Evolutionary conservation across 1,140 invertebrate species (phyloP).

Genomic region (Subanguina moxae): DNA sequence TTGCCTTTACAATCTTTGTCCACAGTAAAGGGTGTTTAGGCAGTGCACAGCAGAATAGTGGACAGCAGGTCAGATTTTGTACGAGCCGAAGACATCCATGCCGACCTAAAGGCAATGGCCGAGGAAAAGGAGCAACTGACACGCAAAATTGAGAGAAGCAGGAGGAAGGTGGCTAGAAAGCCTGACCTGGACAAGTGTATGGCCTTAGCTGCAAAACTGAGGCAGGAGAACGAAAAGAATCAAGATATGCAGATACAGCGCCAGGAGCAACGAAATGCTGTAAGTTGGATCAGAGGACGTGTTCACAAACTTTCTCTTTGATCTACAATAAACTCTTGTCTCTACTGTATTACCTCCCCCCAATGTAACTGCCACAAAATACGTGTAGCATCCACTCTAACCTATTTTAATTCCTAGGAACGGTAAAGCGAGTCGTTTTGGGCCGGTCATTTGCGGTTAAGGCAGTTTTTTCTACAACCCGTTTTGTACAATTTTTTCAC

Average conservation of each 20-base stretch:
- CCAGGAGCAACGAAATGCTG: conserved; percentile 44
- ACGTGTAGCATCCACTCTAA: too few species aligned
- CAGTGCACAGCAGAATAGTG: conserved; percentile 40
- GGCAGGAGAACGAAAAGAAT: conserved; percentile 32
- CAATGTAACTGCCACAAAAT: too few species aligned
- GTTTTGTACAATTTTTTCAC: too few species aligned
- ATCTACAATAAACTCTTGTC: too few species aligned
- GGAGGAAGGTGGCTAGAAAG: conserved; percentile 19
- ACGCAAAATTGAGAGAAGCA: conserved; percentile 42
- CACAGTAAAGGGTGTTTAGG: conserved; percentile 13
- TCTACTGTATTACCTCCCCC: too few species aligned
- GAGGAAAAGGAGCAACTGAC: conserved; percentile 46
- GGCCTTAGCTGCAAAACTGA: conserved; percentile 26
- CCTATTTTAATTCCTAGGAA: too few species aligned
- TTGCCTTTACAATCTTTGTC: conserved; percentile 7
- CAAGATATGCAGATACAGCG: conserved; percentile 38
- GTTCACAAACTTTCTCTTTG: not conserved
- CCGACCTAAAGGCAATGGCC: conserved; percentile 46
- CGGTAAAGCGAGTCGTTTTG: too few species aligned
- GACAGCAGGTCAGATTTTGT: conserved; percentile 37
- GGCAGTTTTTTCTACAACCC: too few species aligned
- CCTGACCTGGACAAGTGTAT: conserved; percentile 35
- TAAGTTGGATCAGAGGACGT: conserved; percentile 14
- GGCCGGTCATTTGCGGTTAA: too few species aligned
- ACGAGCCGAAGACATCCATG: conserved; percentile 36